A percentile compares a stretch with the other conserved stretches of the same genome.
These are phyloP conservation scores for Cantharis rufa DNA, from an alignment of 2,888 invertebrate genomes.

Conservation along the genomic window DNA sequence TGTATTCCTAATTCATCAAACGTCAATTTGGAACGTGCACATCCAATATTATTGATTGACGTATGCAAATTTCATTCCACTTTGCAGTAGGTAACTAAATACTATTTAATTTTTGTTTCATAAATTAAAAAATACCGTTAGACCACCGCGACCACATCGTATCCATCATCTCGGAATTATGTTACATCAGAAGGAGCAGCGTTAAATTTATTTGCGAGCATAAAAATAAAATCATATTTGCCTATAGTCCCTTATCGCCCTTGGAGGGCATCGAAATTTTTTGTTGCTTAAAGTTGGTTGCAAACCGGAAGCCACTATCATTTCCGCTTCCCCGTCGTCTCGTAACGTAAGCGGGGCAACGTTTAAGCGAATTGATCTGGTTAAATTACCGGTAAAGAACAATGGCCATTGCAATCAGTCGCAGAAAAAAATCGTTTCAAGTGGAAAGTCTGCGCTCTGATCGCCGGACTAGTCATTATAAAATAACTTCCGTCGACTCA, in stretches of 20 bases:
- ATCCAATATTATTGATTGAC: slow-evolving; percentile 4
- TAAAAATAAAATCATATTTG: neutral
- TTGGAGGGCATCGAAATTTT: slow-evolving; percentile 31
- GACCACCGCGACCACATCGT: neutral
- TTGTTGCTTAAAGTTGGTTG: slow-evolving; percentile 35
- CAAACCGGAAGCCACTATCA: slow-evolving; percentile 47
- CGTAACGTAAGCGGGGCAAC: slow-evolving; percentile 43
- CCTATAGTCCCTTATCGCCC: neutral
- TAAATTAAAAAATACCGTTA: neutral
- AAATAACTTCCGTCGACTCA: slow-evolving; percentile 49
- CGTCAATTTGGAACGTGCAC: neutral
- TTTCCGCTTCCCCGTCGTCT: slow-evolving; percentile 47
- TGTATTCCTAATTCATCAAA: neutral
- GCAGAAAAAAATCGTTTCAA: slow-evolving; percentile 44
- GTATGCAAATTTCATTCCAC: slow-evolving; percentile 21
- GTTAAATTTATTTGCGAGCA: neutral
- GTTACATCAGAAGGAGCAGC: neutral
- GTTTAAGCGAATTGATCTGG: slow-evolving; percentile 49
- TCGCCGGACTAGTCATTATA: slow-evolving; percentile 49
- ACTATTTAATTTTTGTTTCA: neutral
- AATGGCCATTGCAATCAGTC: slow-evolving; percentile 44
- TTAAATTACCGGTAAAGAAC: slow-evolving; percentile 49
- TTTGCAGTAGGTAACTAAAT: slow-evolving; percentile 1
- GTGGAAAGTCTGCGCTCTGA: slow-evolving; percentile 36
- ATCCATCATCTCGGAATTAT: neutral